Percentiles rank a stretch among this genome's conserved stretches.
These are phyloP conservation scores for Apostichopus leukothele DNA, from an alignment of 53 echinoderm and acorn worm genomes.

Conservation along the genomic window DNA sequence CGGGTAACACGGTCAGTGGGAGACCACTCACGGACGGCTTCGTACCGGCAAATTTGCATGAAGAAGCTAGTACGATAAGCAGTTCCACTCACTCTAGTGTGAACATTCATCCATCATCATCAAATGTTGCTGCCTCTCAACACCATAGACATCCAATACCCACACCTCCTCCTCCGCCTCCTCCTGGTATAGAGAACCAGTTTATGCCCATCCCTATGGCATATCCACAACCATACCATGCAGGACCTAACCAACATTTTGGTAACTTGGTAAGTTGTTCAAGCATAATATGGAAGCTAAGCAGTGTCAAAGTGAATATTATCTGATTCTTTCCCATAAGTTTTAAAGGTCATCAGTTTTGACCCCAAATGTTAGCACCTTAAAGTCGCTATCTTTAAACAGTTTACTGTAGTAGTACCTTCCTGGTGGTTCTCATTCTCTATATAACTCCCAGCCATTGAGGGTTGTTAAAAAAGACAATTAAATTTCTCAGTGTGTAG, in stretches of 20 bases:
- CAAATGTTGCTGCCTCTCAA: background rate
- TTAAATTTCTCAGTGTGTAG: too few relatives aligned
- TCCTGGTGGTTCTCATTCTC: conserved; percentile 1
- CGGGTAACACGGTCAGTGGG: conserved; percentile 47
- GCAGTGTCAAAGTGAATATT: too few relatives aligned
- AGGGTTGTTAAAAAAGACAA: too few relatives aligned
- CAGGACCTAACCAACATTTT: too few relatives aligned
- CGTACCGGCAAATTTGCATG: conserved; percentile 41
- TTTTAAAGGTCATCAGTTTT: too few relatives aligned
- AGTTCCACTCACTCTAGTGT: conserved; percentile 41
- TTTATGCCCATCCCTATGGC: conserved; percentile 23
- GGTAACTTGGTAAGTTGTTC: too few relatives aligned
- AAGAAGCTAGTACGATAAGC: conserved; percentile 62
- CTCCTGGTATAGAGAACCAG: conserved; percentile 36
- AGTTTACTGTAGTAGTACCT: background rate
- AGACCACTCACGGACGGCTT: conserved; percentile 29
- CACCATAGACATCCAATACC: background rate
- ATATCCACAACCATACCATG: background rate
- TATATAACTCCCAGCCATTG: too few relatives aligned
- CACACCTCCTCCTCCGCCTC: conserved; percentile 10
- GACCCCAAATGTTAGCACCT: too few relatives aligned
- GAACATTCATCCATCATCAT: conserved; percentile 34
- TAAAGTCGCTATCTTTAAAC: too few relatives aligned
- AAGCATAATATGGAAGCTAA: too few relatives aligned
- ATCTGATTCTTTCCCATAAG: too few relatives aligned